phyloP scores from a whole-genome alignment of 1,140 invertebrate species.

The Mercenaria mercenaria region DNA sequence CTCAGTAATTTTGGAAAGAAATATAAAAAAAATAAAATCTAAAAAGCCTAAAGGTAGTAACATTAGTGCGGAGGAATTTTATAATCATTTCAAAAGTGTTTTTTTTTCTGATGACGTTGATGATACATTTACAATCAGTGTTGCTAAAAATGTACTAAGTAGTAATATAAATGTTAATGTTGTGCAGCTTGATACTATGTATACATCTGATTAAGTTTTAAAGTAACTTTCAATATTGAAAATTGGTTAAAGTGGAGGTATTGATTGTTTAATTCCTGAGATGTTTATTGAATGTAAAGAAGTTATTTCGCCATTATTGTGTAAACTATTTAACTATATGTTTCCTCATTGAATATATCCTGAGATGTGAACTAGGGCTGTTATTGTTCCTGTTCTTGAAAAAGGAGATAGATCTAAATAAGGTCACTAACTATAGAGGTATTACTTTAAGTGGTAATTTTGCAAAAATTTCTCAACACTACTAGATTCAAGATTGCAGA shows the following conservation, averaged over 20 bases:
- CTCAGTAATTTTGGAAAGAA: too few relatives aligned
- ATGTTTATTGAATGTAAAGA: too few relatives aligned
- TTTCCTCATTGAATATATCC: slow-evolving; percentile 44
- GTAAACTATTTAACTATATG: slow-evolving; percentile 40
- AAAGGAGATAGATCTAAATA: too few relatives aligned
- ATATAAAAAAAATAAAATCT: too few relatives aligned
- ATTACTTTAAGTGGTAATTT: slow-evolving; percentile 36
- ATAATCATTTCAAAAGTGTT: background rate
- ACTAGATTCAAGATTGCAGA: too few relatives aligned
- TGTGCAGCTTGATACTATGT: too few relatives aligned
- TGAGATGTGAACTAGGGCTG: slow-evolving; percentile 30
- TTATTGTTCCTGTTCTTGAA: slow-evolving; percentile 55
- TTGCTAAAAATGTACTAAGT: background rate
- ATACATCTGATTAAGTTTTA: background rate
- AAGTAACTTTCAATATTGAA: background rate
- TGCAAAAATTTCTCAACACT: background rate
- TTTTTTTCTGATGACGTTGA: background rate
- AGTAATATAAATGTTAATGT: background rate
- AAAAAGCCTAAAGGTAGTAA: background rate
- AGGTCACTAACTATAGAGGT: too few relatives aligned
- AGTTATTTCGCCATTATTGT: too few relatives aligned
- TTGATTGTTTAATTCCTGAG: too few relatives aligned
- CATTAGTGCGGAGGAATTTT: too few relatives aligned
- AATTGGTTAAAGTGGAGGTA: background rate
- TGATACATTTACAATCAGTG: too few relatives aligned